Base-by-base conservation (phyloP, 2,113 vertebrate species). In the Cygnus buccinator region DNA sequence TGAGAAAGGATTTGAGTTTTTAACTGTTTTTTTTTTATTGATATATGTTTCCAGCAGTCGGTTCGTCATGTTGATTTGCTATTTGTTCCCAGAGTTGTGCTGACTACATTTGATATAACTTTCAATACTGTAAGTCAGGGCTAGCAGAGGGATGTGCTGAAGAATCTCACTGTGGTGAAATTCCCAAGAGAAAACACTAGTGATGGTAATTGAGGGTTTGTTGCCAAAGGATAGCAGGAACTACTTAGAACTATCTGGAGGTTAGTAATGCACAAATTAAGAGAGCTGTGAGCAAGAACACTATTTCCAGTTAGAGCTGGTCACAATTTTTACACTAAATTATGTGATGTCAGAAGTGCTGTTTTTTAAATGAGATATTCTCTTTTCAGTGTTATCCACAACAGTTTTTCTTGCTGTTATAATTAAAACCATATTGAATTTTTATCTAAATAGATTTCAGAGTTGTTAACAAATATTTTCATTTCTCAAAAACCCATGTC, bases 361-460 rank as follows among this genome's bases (percentile, higher is more conserved):
- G 0, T 26, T 57, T 83, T 84, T 90, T 72, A 0, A 57, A 50
- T 61, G 23, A 92, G 26, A 82, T 74, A 61, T 48, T 86, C 26
- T 79, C n/a, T 59, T 78, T 63, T 12, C 54, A 50, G 4, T 84
- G 26, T 73, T 89, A 41, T 17, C 77, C 79, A 37, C n/a, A 89
- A 11, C 6, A 9, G 35, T 18, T 37, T 57, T 73, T 54, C 48
- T 80, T 75, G 3, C 65, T 84, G 3, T 90, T 79, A 35, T 58
- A 43, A 76, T 87, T 78, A 59, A 87, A 94, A 89, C 31, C 6
- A 20, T 62, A 23, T 21, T 76, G 86, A 87, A 25, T 93, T 94
- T 94, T 93, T 95, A 87, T 87, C 81, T 87, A 84, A 89, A 84
- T 55, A n/a, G 57, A 76, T 93, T 94, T 95, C 50, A 61, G 77